Base-by-base conservation (phyloP, 2,888 invertebrate genomes). In the Rosalia funebris region DNA sequence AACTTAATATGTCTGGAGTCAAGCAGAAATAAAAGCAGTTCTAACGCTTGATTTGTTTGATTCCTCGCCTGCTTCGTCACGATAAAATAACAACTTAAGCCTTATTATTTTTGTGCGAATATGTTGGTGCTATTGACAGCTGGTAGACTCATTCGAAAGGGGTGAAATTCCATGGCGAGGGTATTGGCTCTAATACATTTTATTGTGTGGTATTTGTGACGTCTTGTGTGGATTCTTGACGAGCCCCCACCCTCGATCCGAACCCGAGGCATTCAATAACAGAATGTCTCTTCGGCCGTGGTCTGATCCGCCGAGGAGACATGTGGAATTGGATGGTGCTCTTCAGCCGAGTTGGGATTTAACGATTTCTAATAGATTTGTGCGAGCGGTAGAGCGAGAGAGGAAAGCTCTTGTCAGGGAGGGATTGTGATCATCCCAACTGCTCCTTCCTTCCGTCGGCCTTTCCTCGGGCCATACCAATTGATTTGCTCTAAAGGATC, bases 361-460 rank as follows among this genome's bases (percentile, higher is more conserved):
- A 81, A 81, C 81, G 81, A 80, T 81, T 80, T 79, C 80, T 81
- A 81, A 81, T 81, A 81, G 81, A 80, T 81, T 80, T 81, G 78
- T 77, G 77, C 73, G 76, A 76, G 78, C 75, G 76, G 71, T 71
- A 71, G 72, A 74, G 76, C 75, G 72, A 70, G 69, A 71, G 63
- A 65, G 66, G 66, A 69, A 66, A 68, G 65, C 63, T 65, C 71
- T 70, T 71, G 75, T 76, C 73, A 75, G 70, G 70, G 70, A 70
- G 67, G 75, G 75, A 77, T 75, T 74, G 73, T 68, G 74, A 72
- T 75, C 75, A 71, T 74, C 69, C 66, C 50, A 50, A 50, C 50
- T 50, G 50, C 50, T 50, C 50, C 50, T 50, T 66, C 63, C 68
- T 68, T 65, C 67, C 70, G 68, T 69, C 70, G 65, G 66, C 70